Base-by-base conservation (phyloP, 2,113 vertebrate species). In the Geococcyx californianus region DNA sequence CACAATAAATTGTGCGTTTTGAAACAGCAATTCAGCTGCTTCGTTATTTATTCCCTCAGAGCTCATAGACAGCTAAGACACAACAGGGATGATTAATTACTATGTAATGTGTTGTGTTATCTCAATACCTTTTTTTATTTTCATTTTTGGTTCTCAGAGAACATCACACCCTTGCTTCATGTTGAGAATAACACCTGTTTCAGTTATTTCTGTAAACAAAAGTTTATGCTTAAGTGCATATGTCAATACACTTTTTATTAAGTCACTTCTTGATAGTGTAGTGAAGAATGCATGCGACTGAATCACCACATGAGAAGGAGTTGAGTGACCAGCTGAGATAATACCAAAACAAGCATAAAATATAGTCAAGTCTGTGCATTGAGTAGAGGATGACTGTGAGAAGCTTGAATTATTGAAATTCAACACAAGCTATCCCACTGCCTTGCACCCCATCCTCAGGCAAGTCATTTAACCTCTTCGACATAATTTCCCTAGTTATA, bases 381-480 rank as follows among this genome's bases (percentile, higher is more conserved):
- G 52, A 33, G 28, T 83, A 59, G 23, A 56, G 16, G 28, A 52
- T 25, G 26, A 23, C 29, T 70, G 36, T 3, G 11, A 81, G 52
- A 47, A 78, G 24, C 40, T 44, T 60, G 29, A 66, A 54, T 70
- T 91, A 60, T 26, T 89, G 66, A 70, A 17, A 75, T 72, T 66
- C 70, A 66, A 12, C 62, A 34, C 56, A 74, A 62, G 28, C 31
- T 66, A 42, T 52, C 15, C 11, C 26, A 52, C 20, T 47, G 11
- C 51, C 51, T 85, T 79, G n/a, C 52, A 70, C 40, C 36, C 26
- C 20, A 33, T 70, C 52, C 72, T 93, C n/a, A 70, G 62, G 67
- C 76, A 91, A 79, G 17, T 44, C 42, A 75, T 91, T 93, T 83
- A 93, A 89, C 87, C 52, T 75, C 67, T 75, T 89, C 70, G 78